Conservation (phyloP, 2,888 invertebrate genomes). For the Strigamia crassipes region DNA sequence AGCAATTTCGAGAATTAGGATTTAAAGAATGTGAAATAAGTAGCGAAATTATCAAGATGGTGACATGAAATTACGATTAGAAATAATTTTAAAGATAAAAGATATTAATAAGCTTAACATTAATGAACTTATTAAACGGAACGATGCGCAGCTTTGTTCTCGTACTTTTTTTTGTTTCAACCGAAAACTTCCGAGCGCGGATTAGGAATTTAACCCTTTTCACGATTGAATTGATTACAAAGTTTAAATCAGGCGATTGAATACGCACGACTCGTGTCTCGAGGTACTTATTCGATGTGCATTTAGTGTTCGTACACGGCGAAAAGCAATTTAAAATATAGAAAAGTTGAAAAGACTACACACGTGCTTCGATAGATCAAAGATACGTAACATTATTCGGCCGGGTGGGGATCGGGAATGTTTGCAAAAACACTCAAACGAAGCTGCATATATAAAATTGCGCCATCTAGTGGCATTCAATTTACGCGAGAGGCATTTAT, state of each 20-base stretch:
- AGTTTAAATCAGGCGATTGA: neutral
- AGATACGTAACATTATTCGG: conserved; percentile 32
- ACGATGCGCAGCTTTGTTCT: neutral
- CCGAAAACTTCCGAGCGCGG: neutral
- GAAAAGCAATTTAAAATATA: neutral
- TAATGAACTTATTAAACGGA: neutral
- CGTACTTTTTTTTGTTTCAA: neutral
- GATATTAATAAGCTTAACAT: too few species aligned
- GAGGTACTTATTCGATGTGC: neutral
- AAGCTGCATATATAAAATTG: neutral
- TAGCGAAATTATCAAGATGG: neutral
- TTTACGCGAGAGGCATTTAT: neutral
- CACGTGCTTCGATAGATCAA: conserved; percentile 25
- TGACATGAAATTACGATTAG: neutral
- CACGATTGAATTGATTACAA: neutral
- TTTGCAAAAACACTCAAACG: neutral
- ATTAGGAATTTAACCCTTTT: conserved; percentile 16
- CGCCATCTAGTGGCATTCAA: conserved; percentile 24
- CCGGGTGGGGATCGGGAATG: neutral
- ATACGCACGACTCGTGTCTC: neutral
- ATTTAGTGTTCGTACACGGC: neutral
- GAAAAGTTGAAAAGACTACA: neutral
- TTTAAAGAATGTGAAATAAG: neutral
- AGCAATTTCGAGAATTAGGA: too few species aligned
- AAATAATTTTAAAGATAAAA: neutral